Evolutionary conservation across 2,113 vertebrate species (phyloP).

Genomic region (Plecotus auritus): DNA sequence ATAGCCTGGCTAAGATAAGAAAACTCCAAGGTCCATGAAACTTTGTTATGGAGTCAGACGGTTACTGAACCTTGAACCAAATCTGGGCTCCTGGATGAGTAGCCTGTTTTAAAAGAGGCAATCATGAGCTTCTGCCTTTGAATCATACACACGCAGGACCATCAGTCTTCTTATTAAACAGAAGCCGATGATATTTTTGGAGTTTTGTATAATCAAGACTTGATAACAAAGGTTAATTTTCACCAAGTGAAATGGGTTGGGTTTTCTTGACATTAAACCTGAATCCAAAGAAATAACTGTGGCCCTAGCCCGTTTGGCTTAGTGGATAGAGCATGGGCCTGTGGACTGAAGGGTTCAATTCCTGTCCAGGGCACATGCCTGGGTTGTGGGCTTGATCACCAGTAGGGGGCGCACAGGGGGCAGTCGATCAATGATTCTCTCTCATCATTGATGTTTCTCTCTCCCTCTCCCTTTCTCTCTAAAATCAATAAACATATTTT

Average conservation of each 20-base stretch:
- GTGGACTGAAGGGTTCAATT: too few relatives aligned
- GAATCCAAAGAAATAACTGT: neutral
- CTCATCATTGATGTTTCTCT: too few relatives aligned
- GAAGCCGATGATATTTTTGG: neutral
- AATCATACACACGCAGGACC: neutral
- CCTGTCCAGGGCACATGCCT: too few relatives aligned
- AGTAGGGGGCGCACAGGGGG: too few relatives aligned
- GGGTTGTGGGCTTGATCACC: too few relatives aligned
- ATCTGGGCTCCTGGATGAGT: neutral
- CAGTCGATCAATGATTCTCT: too few relatives aligned
- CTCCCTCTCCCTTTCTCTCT: too few relatives aligned
- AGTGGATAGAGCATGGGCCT: too few relatives aligned
- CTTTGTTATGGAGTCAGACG: neutral
- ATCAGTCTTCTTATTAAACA: neutral
- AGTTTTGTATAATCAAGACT: neutral
- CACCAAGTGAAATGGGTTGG: neutral
- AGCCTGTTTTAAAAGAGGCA: slow-evolving; percentile 17
- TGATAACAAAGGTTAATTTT: slow-evolving; percentile 35
- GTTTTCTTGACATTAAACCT: neutral
- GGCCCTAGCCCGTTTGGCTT: too few relatives aligned
- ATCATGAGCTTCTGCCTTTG: slow-evolving; percentile 23
- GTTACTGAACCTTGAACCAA: slow-evolving; percentile 18
- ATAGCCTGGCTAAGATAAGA: slow-evolving; percentile 45
- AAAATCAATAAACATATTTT: too few relatives aligned
- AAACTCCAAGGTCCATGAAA: slow-evolving; percentile 29